Percentiles rank a stretch among this genome's conserved stretches.
Evolutionary conservation across 1,140 invertebrate genomes (phyloP).

Genomic region (Aradophagus sp.): DNA sequence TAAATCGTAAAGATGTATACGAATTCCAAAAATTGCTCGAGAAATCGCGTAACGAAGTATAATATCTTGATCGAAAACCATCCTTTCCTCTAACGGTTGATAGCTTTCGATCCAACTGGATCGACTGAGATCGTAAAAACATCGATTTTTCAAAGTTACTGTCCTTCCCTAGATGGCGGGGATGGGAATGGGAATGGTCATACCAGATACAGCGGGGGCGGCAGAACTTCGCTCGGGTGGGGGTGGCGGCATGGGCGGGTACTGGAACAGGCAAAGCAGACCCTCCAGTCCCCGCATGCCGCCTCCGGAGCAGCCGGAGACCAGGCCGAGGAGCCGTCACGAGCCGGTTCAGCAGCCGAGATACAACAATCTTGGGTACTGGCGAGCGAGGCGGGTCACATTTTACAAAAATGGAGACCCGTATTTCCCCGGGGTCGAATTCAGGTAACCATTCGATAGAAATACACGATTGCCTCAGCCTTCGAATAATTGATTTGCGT

Average conservation of each 20-base stretch:
- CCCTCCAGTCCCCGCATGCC: conserved; percentile 76
- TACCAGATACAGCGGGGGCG: conserved; percentile 69
- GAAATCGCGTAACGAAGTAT: too few relatives aligned
- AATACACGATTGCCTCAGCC: conserved; percentile 2
- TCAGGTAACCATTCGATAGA: conserved; percentile 74
- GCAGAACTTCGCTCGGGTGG: conserved; percentile 56
- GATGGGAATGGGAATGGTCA: conserved; percentile 67
- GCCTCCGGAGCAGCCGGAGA: conserved; percentile 75
- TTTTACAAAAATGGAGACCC: conserved; percentile 96
- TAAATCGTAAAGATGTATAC: too few relatives aligned
- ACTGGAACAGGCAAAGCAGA: conserved; percentile 76
- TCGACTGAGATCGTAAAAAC: conserved; percentile 26
- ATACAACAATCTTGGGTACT: conserved; percentile 88
- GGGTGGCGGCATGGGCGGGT: conserved; percentile 75
- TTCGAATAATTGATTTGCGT: conserved; percentile 33
- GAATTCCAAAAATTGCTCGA: too few relatives aligned
- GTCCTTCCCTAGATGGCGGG: conserved; percentile 51
- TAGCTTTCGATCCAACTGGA: conserved; percentile 3
- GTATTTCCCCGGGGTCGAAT: conserved; percentile 91
- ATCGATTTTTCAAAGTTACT: conserved; percentile 41
- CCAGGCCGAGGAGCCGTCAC: conserved; percentile 73
- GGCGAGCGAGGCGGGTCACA: conserved; percentile 88
- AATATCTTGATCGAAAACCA: too few relatives aligned
- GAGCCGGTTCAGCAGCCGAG: conserved; percentile 73
- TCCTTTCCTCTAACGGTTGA: too few relatives aligned